Conservation (phyloP, 2,888 invertebrate genomes). For the Orthosia cruda region DNA sequence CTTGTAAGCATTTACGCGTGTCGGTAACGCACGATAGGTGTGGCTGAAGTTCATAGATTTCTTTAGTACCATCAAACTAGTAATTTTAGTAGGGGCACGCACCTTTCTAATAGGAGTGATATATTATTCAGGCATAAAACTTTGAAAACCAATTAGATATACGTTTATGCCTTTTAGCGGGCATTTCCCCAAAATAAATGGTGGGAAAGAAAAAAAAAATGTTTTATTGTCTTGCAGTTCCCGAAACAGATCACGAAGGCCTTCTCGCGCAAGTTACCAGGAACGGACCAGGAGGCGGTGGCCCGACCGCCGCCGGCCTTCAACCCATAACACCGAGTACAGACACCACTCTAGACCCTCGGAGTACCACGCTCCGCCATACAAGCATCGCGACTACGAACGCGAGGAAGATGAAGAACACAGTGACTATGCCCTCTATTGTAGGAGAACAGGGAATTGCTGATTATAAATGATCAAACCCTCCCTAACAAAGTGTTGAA, state of each 20-base stretch:
- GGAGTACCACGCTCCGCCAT: slow-evolving; percentile 66
- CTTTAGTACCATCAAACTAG: slow-evolving; percentile 26
- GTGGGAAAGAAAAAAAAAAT: too few relatives aligned
- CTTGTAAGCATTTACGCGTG: slow-evolving; percentile 68
- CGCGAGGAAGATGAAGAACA: slow-evolving; percentile 78
- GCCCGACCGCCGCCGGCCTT: slow-evolving; percentile 75
- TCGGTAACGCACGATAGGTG: slow-evolving; percentile 69
- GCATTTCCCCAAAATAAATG: background rate
- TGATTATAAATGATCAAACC: slow-evolving; percentile 57
- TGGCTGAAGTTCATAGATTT: slow-evolving; percentile 78
- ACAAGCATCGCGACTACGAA: slow-evolving; percentile 77
- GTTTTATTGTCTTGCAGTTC: slow-evolving; percentile 73
- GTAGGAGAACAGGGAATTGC: slow-evolving; percentile 83
- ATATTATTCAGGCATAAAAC: too few relatives aligned
- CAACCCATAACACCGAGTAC: slow-evolving; percentile 52
- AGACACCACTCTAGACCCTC: slow-evolving; percentile 67
- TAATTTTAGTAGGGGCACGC: slow-evolving; percentile 4
- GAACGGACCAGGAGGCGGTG: slow-evolving; percentile 83
- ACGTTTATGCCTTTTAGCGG: too few relatives aligned
- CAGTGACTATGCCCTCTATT: slow-evolving; percentile 78
- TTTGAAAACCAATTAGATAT: too few relatives aligned
- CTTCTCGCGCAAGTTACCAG: slow-evolving; percentile 81
- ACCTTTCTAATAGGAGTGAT: background rate
- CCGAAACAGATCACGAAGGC: slow-evolving; percentile 80
- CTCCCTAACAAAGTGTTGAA: slow-evolving; percentile 47